Base-by-base conservation (phyloP, 1,140 invertebrate species). In the Coelopa frigida region DNA sequence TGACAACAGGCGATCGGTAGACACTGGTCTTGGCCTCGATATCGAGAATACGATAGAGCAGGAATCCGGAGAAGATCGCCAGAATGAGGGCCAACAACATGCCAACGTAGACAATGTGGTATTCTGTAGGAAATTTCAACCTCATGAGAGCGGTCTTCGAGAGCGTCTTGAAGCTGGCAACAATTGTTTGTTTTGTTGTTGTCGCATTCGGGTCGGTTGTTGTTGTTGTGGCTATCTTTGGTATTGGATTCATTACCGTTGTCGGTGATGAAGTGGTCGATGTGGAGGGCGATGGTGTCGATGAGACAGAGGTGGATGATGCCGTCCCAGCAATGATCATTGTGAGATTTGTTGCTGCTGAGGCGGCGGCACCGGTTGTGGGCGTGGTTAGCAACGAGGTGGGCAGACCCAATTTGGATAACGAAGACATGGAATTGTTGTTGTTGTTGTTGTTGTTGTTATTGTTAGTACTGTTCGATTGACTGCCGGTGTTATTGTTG, bases 31-130 rank as follows among this genome's bases (percentile, higher is more conserved):
- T 61, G 23, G 55, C 59, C 48, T 64, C 57, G 38, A 61, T 59
- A 37, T 64, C 57, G 14, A 64, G 41, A 39, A 64, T 58, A 44
- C 59, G 52, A 54, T 59, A 59, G 18, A 65, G 52, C 50, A 65
- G 46, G 32, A 62, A 65, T 50, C 54, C 54, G 22, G 61, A 59
- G 31, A 65, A 58, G n/a, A 65, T 22, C 32, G 61, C 53, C 44
- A 65, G 40, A 23, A 65, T 37, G 6, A 62, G 31, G 21, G 58
- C 49, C 23, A 65, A 39, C 42, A 59, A 37, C 21, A 62, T 52
- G 36, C 61, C 61, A 49, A 65, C 14, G 39, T 61, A 62, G 14
- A 62, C 51, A 10, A 60, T 38, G 49, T 61, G 54, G 20, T 60
- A 32, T 27, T 62, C 58, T 7, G 47, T 55, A 17, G 51, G 50